Base-by-base conservation (phyloP, 1,140 invertebrate genomes). In the Campoletis sonorensis region DNA sequence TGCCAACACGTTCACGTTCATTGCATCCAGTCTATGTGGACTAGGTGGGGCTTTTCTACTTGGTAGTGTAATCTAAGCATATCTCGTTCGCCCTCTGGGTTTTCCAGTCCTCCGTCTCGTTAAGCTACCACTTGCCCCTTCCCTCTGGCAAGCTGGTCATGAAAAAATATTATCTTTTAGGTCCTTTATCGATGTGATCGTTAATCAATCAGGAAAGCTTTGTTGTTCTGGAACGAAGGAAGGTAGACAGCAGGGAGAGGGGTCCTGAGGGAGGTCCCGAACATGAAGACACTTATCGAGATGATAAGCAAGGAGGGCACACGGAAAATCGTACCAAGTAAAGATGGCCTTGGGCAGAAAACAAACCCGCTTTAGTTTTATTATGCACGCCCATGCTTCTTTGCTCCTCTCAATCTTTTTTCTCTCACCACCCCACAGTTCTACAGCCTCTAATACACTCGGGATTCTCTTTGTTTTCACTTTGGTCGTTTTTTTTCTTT, bases 321-420 rank as follows among this genome's bases (percentile, higher is more conserved):
- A n/a, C 23, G 37, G 15, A 21, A 75, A 30, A 76, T 51, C 64
- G 26, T 30, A 81, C 51, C 58, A 45, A 45, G 37, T 40, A 30
- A 7, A 51, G 13, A 45, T 45, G 27, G 72, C 37, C 64, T n/a
- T 30, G 71, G 18, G 49, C 15, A 8, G 76, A 23, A 84, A 82
- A 81, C 78, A 85, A 85, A 85, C 79, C 40, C 78, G 72, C 26
- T 75, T 45, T 49, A 75, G 27, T 75, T 27, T 85, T 87, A 82
- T 86, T 85, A 87, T 87, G 85, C 87, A 80, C 77, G 71, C 71
- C 79, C 85, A 86, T 84, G 83, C 80, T 72, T 54, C 73, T 37
- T 76, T 68, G 33, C 54, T 26, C 30, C 26, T 45, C 37, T 16
- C 40, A 80, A 58, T 80, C 79, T 80, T 79, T n/a, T 61, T 75